phyloP scores from a whole-genome alignment of 1,140 invertebrate species.

The Pseudachorutes palmiensis region DNA sequence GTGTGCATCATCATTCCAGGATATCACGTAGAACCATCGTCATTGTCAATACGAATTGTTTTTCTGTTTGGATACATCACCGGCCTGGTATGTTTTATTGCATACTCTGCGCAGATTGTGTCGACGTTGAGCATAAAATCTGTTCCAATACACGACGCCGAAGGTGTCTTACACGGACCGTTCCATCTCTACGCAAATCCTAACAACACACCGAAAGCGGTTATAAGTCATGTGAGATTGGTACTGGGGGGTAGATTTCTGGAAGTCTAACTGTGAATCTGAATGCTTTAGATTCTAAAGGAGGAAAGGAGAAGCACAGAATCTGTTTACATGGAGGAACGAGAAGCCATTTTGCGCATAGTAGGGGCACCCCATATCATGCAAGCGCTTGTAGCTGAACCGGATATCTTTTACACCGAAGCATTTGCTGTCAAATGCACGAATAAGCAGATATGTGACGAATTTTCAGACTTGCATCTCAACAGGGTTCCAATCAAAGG shows the following conservation, averaged over 20 bases:
- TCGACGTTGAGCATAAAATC: constrained; percentile 14
- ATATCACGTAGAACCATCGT: constrained; percentile 11
- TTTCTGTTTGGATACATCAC: constrained; percentile 18
- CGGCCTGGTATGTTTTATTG: constrained; percentile 18
- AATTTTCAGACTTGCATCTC: constrained; percentile 7
- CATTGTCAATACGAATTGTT: constrained; percentile 7
- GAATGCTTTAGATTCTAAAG: neutral
- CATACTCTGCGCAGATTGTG: constrained; percentile 23
- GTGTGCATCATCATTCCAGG: too few relatives aligned
- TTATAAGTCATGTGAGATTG: constrained; percentile 7
- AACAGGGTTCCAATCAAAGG: constrained; percentile 9
- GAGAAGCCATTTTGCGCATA: neutral
- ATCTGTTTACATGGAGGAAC: neutral
- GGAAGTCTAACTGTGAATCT: neutral
- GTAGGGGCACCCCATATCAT: neutral
- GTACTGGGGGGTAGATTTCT: too few relatives aligned
- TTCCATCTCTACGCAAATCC: constrained; percentile 12
- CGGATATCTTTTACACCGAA: constrained; percentile 24
- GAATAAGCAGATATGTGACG: constrained; percentile 7
- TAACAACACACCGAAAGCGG: neutral
- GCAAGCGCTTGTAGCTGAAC: constrained; percentile 15
- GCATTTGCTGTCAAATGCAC: neutral
- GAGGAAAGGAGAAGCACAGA: neutral
- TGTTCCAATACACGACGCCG: constrained; percentile 15
- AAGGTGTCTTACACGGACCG: constrained; percentile 3